phyloP scores from a whole-genome alignment of 2,797 vertebrate genomes.

The Yasuhikotakia modesta region DNA sequence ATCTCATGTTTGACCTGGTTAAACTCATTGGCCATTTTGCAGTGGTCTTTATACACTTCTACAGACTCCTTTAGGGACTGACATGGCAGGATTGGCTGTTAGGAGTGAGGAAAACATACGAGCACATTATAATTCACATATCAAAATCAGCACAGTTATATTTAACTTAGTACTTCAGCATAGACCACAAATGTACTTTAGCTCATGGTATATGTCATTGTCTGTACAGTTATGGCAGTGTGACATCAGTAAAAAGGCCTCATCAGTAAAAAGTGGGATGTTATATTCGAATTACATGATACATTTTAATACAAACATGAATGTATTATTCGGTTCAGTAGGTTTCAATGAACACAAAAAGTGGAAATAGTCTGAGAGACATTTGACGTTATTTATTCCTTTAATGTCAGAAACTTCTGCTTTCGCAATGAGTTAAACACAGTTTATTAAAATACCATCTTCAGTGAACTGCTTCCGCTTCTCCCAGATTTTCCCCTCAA shows the following conservation, averaged over 20 bases:
- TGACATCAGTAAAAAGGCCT: no score
- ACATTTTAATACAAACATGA: constrained; percentile 24
- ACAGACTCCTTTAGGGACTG: constrained; percentile 90
- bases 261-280: no score
- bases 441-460: constrained; percentile 45
- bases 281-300: constrained; percentile 10
- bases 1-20: constrained; percentile 95
- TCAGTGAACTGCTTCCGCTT: constrained; percentile 44
- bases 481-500: constrained; percentile 41
- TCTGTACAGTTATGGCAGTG: no score
- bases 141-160: background rate
- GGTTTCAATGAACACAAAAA: constrained; percentile 9
- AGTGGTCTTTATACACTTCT: constrained; percentile 93
- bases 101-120: constrained; percentile 10
- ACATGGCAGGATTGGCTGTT: constrained; percentile 89
- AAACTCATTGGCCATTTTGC: constrained; percentile 94
- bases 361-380: constrained; percentile 49
- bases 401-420: constrained; percentile 61
- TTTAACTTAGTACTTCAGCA: background rate
- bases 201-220: no score
- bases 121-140: constrained; percentile 12
- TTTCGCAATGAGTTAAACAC: constrained; percentile 61
- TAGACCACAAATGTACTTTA: background rate
- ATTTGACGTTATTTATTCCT: constrained; percentile 33
- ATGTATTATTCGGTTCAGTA: background rate